These are phyloP conservation scores for Cyrtodaria siliqua DNA, from an alignment of 2,888 invertebrate genomes.

Conservation along the genomic window DNA sequence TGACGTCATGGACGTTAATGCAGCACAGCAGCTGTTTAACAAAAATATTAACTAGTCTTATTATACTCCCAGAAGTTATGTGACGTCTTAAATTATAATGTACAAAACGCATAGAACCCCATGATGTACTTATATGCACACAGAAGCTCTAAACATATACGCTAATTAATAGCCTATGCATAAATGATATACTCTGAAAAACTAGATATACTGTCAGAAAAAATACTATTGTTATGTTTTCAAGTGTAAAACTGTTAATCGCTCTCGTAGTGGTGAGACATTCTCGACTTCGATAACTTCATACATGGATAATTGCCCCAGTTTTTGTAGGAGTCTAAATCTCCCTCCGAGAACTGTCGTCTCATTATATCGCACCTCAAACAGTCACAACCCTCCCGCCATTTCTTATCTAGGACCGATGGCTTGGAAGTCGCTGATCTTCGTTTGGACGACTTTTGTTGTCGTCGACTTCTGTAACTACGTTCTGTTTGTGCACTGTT, in stretches of 20 bases:
- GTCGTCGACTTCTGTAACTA: conserved; percentile 22
- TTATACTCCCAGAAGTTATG: too few species aligned
- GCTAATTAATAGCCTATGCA: too few species aligned
- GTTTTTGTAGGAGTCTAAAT: conserved; percentile 69
- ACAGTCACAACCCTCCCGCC: conserved; percentile 76
- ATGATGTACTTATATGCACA: too few species aligned
- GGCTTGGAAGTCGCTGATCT: conserved; percentile 8
- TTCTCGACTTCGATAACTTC: conserved; percentile 60
- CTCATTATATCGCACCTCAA: conserved; percentile 77
- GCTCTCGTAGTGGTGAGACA: conserved; percentile 62
- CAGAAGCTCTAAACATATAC: too few species aligned
- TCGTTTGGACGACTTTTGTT: conserved; percentile 7
- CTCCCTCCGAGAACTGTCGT: conserved; percentile 73
- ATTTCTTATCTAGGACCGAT: conserved; percentile 66
- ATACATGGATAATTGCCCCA: conserved; percentile 79
- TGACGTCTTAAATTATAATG: too few species aligned
- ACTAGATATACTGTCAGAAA: too few species aligned
- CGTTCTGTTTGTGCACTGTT: conserved; percentile 43
- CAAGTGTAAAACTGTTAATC: conserved; percentile 42
- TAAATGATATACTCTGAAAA: too few species aligned
- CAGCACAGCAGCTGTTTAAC: too few species aligned
- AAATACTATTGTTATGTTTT: too few species aligned
- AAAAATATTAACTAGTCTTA: too few species aligned
- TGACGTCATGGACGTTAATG: too few species aligned
- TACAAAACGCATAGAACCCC: too few species aligned